Evolutionary conservation across 2,113 vertebrate species (phyloP).

Genomic region (Stegostoma tigrinum): DNA sequence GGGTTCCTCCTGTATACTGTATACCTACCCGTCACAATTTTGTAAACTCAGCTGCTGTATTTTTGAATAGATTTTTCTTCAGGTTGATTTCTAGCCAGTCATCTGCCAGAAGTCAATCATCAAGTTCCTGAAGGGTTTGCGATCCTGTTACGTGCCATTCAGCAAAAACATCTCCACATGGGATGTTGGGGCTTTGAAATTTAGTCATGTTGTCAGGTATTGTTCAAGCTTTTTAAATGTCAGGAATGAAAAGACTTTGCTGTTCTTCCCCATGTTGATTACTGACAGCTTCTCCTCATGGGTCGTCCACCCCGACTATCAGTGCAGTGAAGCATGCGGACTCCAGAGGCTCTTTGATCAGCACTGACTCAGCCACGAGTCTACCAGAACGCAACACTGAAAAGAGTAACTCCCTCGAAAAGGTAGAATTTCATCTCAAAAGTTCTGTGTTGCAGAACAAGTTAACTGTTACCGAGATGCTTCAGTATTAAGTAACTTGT

Average conservation of each 20-base stretch:
- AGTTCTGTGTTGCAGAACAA: too few relatives aligned
- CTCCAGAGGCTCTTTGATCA: slow-evolving; percentile 88
- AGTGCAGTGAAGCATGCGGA: slow-evolving; percentile 82
- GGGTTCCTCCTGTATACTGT: too few relatives aligned
- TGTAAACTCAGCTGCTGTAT: too few relatives aligned
- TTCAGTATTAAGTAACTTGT: not conserved
- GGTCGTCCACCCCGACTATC: slow-evolving; percentile 81
- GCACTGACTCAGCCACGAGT: slow-evolving; percentile 87
- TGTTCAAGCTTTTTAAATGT: not conserved
- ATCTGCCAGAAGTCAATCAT: not conserved
- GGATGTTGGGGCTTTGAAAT: not conserved
- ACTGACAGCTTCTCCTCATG: slow-evolving; percentile 75
- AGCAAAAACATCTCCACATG: not conserved
- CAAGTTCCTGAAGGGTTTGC: not conserved
- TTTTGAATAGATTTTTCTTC: too few relatives aligned
- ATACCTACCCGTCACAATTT: too few relatives aligned
- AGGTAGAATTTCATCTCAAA: slow-evolving; percentile 62
- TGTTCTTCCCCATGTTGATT: not conserved
- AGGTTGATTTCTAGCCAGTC: not conserved
- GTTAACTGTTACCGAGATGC: not conserved
- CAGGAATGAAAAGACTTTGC: not conserved
- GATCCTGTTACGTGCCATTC: not conserved
- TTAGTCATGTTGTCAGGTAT: not conserved
- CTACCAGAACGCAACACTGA: slow-evolving; percentile 76
- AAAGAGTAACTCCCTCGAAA: slow-evolving; percentile 84